Evolutionary conservation across 2,888 invertebrate species (phyloP).

Genomic region (Nemapogon koenigi): DNA sequence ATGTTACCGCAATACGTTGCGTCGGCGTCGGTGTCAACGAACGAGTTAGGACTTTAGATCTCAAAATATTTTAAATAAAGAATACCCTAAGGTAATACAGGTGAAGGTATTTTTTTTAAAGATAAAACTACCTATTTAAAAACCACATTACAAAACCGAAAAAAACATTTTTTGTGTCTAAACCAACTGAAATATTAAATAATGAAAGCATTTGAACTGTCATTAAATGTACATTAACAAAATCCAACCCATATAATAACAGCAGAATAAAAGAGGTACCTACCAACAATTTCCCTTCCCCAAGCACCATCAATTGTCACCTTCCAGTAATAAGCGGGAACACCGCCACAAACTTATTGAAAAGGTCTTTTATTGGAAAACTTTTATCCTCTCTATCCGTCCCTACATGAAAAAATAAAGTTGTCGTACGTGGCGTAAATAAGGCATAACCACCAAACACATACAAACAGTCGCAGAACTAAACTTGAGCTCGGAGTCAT

Average conservation of each 20-base stretch:
- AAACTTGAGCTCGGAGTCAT: conserved; percentile 3
- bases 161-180: neutral
- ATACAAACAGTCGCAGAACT: conserved; percentile 9
- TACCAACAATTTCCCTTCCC: conserved; percentile 4
- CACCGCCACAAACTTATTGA: conserved; percentile 42
- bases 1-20: no score
- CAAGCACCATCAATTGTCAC: conserved; percentile 60
- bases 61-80: no score
- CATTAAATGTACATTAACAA: conserved; percentile 8
- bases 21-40: no score
- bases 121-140: no score
- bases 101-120: no score
- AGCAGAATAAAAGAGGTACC: neutral
- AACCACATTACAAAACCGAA: no score
- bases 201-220: neutral
- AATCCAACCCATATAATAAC: conserved; percentile 1
- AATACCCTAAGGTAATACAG: no score
- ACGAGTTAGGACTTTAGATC: no score
- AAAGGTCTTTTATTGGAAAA: conserved; percentile 59
- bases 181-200: neutral
- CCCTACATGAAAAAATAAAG: conserved; percentile 49
- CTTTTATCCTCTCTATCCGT: conserved; percentile 40
- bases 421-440: conserved; percentile 53
- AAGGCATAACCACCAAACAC: conserved; percentile 40
- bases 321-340: conserved; percentile 50